Evolutionary conservation across 2,113 vertebrate genomes (phyloP).

Genomic region (Carassius auratus): DNA sequence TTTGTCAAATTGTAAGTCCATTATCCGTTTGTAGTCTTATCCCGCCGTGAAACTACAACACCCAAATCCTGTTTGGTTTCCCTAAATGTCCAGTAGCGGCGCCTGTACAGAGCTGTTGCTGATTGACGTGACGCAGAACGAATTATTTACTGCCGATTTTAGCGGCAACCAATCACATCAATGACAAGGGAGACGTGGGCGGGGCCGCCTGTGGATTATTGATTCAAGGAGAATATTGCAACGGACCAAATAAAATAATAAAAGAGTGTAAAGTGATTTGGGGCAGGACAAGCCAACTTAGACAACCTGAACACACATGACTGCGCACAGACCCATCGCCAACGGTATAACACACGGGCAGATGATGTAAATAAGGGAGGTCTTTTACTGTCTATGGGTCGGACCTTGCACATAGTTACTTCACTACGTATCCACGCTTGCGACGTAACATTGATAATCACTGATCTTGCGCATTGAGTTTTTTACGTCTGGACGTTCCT

Average conservation of each 20-base stretch:
- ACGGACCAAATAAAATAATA: neutral
- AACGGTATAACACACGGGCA: neutral
- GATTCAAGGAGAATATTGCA: slow-evolving; percentile 7
- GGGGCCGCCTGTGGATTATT: slow-evolving; percentile 15
- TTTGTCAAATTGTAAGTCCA: neutral
- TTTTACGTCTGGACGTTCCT: neutral
- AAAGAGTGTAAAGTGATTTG: neutral
- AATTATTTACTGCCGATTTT: neutral
- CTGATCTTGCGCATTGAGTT: slow-evolving; percentile 32
- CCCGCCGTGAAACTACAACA: neutral
- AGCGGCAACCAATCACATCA: slow-evolving; percentile 29
- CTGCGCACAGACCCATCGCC: neutral
- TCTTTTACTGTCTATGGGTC: too few relatives aligned
- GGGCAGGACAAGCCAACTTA: neutral
- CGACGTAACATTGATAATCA: slow-evolving; percentile 10
- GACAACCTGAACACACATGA: neutral
- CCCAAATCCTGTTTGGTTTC: neutral
- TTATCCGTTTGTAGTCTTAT: neutral
- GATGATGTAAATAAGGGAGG: neutral
- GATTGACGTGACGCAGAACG: slow-evolving; percentile 31
- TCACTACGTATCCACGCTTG: neutral
- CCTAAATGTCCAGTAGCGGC: neutral
- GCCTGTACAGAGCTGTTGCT: neutral
- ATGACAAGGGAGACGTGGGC: slow-evolving; percentile 10
- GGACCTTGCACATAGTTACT: neutral